phyloP scores from a whole-genome alignment of 2,113 vertebrate species.

The Rostratula benghalensis region DNA sequence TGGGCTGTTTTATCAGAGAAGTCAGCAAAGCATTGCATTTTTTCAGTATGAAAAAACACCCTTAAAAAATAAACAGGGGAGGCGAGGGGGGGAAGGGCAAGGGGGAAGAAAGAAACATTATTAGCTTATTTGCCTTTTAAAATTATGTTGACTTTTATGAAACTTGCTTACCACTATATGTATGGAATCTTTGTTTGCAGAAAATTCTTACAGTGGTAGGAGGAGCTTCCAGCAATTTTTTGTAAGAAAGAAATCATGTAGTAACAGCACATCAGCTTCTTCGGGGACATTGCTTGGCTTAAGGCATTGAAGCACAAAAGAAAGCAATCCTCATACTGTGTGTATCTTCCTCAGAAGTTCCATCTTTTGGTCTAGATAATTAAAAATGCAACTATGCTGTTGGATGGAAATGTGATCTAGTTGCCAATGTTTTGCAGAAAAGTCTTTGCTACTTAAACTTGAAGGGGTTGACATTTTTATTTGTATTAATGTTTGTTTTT shows the following conservation, averaged over 20 bases:
- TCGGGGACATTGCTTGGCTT: not conserved
- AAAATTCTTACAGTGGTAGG: not conserved
- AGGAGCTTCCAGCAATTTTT: not conserved
- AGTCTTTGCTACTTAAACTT: not conserved
- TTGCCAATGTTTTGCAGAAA: not conserved
- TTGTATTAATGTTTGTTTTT: not conserved
- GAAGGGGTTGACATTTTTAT: not conserved
- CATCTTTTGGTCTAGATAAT: not conserved
- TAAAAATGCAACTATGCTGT: not conserved
- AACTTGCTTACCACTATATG: not conserved
- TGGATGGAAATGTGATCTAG: not conserved
- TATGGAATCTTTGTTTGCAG: not conserved
- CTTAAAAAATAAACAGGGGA: not conserved
- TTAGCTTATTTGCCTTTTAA: not conserved
- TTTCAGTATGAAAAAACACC: not conserved
- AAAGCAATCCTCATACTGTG: not conserved
- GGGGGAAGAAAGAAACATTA: not conserved
- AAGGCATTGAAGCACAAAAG: not conserved
- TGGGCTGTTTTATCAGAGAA: not conserved
- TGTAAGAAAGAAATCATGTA: not conserved
- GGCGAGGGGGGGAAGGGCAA: not conserved
- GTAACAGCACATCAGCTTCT: not conserved
- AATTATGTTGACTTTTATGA: not conserved
- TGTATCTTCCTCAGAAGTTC: not conserved
- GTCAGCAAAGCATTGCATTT: not conserved